These are phyloP conservation scores for Gadus macrocephalus DNA, from an alignment of 2,113 vertebrate genomes.

Conservation along the genomic window DNA sequence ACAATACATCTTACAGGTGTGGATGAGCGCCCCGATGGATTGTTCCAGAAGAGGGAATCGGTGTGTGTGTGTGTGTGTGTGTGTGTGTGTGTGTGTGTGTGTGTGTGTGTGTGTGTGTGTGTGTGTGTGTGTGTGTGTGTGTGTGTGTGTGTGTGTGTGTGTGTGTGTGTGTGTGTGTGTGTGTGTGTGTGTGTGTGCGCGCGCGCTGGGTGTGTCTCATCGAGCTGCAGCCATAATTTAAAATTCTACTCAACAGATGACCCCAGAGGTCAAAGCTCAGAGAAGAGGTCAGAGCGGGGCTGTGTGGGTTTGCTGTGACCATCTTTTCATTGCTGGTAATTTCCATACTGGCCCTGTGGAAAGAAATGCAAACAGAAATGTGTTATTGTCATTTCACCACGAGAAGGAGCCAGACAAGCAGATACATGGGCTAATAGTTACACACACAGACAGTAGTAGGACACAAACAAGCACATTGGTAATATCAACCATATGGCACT, in stretches of 20 bases:
- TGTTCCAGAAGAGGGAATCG: constrained; percentile 11
- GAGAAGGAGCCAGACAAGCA: background rate
- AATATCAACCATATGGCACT: constrained; percentile 39
- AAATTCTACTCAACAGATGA: constrained; percentile 62
- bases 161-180: constrained; percentile 41
- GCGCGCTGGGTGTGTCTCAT: constrained; percentile 48
- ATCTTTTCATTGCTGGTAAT: constrained; percentile 93
- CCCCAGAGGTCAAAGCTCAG: constrained; percentile 54
- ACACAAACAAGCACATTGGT: constrained; percentile 49
- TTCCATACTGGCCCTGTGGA: constrained; percentile 94
- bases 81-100: constrained; percentile 41
- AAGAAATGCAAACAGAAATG: constrained; percentile 42
- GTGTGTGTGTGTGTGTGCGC: constrained; percentile 37
- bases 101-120: constrained; percentile 35
- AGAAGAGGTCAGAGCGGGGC: constrained; percentile 51
- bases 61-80: constrained; percentile 40
- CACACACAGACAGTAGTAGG: constrained; percentile 39
- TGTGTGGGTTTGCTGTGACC: constrained; percentile 58
- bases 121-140: constrained; percentile 38
- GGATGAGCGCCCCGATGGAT: constrained; percentile 30
- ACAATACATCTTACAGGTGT: constrained; percentile 41
- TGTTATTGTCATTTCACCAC: constrained; percentile 34
- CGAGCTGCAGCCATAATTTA: constrained; percentile 57
- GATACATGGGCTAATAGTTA: background rate
- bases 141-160: constrained; percentile 41